Evolutionary conservation across 2,113 vertebrate genomes (phyloP).

Genomic region (Bungarus multicinctus): DNA sequence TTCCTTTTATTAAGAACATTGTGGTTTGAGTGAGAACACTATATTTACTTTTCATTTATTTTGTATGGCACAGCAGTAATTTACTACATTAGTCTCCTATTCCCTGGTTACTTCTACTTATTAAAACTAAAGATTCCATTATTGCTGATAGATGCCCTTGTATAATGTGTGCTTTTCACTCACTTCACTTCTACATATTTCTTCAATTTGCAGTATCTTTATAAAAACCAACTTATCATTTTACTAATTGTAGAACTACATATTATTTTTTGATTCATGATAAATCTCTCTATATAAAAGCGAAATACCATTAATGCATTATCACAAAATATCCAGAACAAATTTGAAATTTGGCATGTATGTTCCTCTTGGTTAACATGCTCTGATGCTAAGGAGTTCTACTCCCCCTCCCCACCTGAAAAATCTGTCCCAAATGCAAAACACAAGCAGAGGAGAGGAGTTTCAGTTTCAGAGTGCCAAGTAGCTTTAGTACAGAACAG

Average conservation of each 20-base stretch:
- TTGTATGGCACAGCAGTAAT: neutral
- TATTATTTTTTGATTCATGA: neutral
- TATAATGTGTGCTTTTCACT: neutral
- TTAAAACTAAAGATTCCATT: neutral
- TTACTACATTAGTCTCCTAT: neutral
- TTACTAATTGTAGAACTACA: neutral
- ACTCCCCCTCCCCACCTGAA: too few relatives aligned
- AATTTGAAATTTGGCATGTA: too few relatives aligned
- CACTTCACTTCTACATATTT: neutral
- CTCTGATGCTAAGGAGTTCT: too few relatives aligned
- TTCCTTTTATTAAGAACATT: neutral
- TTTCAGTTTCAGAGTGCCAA: too few relatives aligned
- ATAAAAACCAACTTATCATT: neutral
- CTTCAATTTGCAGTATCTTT: neutral
- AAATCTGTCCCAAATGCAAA: too few relatives aligned
- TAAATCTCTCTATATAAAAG: too few relatives aligned
- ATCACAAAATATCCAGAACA: too few relatives aligned
- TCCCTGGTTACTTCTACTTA: neutral
- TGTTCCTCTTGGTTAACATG: too few relatives aligned
- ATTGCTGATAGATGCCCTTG: neutral
- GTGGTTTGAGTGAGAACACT: neutral
- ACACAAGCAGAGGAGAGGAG: too few relatives aligned
- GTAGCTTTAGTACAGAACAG: too few relatives aligned
- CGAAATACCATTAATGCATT: too few relatives aligned
- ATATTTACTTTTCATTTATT: neutral